These are phyloP conservation scores for Rhynchotus rufescens DNA, from an alignment of 2,797 vertebrate genomes.

Conservation along the genomic window DNA sequence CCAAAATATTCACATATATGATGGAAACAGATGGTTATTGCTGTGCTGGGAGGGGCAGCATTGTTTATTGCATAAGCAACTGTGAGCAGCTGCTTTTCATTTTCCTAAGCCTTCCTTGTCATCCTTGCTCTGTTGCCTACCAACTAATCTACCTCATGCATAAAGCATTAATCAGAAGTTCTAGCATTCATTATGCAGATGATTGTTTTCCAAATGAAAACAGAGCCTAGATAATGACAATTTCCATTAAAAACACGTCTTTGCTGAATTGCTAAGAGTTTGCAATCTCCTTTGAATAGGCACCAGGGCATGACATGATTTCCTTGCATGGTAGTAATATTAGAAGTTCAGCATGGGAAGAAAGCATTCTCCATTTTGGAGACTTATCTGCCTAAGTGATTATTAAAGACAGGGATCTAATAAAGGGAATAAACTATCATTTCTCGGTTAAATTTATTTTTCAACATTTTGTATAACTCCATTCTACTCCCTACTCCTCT, in stretches of 20 bases:
- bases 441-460: background rate
- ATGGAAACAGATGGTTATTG: background rate
- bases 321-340: background rate
- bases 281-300: background rate
- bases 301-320: background rate
- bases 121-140: conserved; percentile 30
- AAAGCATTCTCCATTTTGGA: background rate
- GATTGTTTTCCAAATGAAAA: background rate
- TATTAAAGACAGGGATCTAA: conserved; percentile 2
- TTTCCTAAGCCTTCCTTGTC: conserved; percentile 36
- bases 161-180: conserved; percentile 20
- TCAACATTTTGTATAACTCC: background rate
- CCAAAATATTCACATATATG: background rate
- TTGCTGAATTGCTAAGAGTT: background rate
- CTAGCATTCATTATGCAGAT: background rate
- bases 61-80: background rate
- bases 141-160: conserved; percentile 33
- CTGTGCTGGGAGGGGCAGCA: background rate
- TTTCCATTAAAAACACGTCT: background rate
- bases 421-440: background rate
- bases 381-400: background rate
- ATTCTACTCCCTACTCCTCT: background rate
- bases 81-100: background rate
- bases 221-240: background rate
- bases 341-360: background rate